Evolutionary conservation across 2,888 invertebrate species (phyloP), one percentile per base, ranked within the genome.

Genomic region (Troides helena): DNA sequence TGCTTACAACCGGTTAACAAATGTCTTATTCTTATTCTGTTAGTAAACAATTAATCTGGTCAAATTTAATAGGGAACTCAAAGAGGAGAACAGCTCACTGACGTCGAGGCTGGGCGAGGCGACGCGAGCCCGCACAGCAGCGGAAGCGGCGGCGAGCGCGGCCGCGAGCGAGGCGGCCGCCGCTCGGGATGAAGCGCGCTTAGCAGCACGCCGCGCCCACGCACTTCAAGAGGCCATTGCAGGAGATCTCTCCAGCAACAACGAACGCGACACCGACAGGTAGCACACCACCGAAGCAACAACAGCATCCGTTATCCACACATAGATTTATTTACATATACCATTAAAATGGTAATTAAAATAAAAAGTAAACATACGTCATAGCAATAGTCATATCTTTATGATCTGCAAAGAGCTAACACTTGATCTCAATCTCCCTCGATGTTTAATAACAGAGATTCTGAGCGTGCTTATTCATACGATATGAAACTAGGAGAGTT

Each of bases 181-280:
- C 74, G 94, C 97, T 60, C 89, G 95, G 81, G 94, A 96, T 85
- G 98, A 99, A 89, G 94, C 99, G 61, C 94, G 98, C 67, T 92
- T 98, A 68, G 98, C 99, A 6, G 94, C 98, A 71, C 95, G 98
- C 74, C 94, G 99, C 72, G 98, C 98, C 76, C 95, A 98, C 62
- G 98, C 98, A 82, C 92, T 99, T 74, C 98, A 98, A 84, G 96
- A 97, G 80, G 98, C 98, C 72, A 97, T 99, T 85, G 97, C 98
- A 76, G 98, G 96, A 0, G 97, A 97, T 79, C 93, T 96, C 69
- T 95, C 95, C 77, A 95, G 94, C 74, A 94, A 95, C 2, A 95
- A 94, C 57, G 94, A 95, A 14, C 74, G 87, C 71, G 89, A 89
- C 65, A 85, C 88, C 30, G 95, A 95, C 78, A 95, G 95, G 95